These are phyloP conservation scores for Gambusia affinis DNA, from an alignment of 2,113 vertebrate species.

Conservation along the genomic window DNA sequence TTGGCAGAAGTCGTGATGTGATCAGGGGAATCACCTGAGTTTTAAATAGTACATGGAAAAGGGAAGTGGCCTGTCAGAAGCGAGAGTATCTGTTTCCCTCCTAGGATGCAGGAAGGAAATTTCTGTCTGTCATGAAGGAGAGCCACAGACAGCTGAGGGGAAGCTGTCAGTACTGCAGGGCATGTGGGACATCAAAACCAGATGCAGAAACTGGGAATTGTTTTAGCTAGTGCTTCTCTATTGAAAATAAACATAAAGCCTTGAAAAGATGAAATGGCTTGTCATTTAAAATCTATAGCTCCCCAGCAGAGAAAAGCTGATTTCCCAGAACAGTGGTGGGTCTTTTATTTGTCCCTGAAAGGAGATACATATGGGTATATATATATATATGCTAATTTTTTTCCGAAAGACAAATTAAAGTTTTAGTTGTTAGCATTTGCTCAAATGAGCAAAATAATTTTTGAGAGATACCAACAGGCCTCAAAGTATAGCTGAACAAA, in stretches of 20 bases:
- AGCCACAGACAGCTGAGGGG: conserved; percentile 59
- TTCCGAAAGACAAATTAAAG: conserved; percentile 16
- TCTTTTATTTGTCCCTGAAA: conserved; percentile 33
- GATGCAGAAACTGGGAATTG: conserved; percentile 28
- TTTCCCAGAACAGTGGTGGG: conserved; percentile 48
- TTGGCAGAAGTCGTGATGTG: conserved; percentile 51
- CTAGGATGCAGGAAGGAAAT: conserved; percentile 41
- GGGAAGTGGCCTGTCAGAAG: conserved; percentile 62
- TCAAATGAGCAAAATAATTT: conserved; percentile 43
- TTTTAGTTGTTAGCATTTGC: conserved; percentile 58
- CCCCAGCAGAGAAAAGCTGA: conserved; percentile 25
- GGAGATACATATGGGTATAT: conserved; percentile 40
- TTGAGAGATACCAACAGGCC: conserved; percentile 24
- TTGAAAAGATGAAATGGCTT: conserved; percentile 40
- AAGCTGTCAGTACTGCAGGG: conserved; percentile 39
- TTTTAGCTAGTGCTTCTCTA: conserved; percentile 24
- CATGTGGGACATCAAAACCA: conserved; percentile 26
- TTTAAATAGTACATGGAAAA: conserved; percentile 56
- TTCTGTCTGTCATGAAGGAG: conserved; percentile 56
- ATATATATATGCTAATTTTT: conserved; percentile 55
- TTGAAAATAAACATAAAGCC: conserved; percentile 51
- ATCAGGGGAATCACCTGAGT: conserved; percentile 58
- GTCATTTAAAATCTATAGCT: conserved; percentile 1
- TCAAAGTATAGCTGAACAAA: conserved; percentile 50
- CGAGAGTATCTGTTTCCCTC: conserved; percentile 41